Evolutionary conservation across 2,888 invertebrate species (phyloP).

Genomic region (Agrochola lota): DNA sequence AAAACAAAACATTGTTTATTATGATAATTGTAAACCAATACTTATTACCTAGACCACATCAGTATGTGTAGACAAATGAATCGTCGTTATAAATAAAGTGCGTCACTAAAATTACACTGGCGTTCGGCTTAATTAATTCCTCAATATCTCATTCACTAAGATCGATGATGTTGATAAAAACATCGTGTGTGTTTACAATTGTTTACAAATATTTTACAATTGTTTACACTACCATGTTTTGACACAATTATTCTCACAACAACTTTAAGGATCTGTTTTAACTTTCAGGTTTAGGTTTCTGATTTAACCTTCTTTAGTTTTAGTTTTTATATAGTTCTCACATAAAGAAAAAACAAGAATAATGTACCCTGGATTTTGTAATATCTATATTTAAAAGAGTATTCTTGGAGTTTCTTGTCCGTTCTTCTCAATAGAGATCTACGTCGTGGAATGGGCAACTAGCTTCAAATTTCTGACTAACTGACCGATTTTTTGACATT

Average conservation of each 20-base stretch:
- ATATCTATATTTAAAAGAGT: no score
- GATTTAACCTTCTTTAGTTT: background rate
- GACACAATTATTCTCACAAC: background rate
- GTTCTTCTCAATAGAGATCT: no score
- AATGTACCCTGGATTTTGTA: no score
- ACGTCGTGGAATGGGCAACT: no score
- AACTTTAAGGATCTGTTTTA: background rate
- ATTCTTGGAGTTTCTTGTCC: no score
- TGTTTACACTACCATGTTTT: constrained; percentile 19
- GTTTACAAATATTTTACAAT: constrained; percentile 3
- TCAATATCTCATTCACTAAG: background rate
- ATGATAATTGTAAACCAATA: background rate
- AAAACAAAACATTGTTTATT: background rate
- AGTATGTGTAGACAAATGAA: background rate
- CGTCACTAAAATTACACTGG: no score
- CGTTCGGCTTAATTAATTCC: background rate
- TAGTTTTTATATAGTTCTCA: no score
- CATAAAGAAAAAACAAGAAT: no score
- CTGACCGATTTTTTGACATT: no score
- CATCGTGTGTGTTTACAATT: background rate
- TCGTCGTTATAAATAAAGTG: background rate
- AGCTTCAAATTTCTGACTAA: no score
- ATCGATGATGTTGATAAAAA: constrained; percentile 10
- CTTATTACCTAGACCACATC: background rate
- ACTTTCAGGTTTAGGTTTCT: background rate